These are phyloP conservation scores for Epinotia demarniana DNA, from an alignment of 2,888 invertebrate species.

Conservation along the genomic window DNA sequence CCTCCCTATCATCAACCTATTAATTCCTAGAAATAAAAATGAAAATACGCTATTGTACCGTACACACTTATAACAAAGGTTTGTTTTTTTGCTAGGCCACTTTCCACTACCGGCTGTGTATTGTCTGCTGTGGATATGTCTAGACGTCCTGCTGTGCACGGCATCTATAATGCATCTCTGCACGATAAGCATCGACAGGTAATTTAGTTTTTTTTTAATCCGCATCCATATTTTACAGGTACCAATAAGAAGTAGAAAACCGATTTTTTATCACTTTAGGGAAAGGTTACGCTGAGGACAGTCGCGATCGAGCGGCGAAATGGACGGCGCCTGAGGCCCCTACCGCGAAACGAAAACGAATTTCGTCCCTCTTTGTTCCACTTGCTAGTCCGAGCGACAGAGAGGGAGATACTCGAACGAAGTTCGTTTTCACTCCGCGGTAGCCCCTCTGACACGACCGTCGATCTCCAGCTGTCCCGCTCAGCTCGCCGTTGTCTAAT, in stretches of 20 bases:
- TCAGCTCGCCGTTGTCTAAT: background rate
- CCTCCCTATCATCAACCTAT: too few species aligned
- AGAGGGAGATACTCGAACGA: too few species aligned
- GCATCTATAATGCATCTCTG: slow-evolving; percentile 99
- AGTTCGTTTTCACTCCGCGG: too few species aligned
- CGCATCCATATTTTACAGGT: too few species aligned
- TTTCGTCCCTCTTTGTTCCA: too few species aligned
- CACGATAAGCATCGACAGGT: slow-evolving; percentile 97
- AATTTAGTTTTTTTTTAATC: slow-evolving; percentile 34
- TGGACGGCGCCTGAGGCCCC: background rate
- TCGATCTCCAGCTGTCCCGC: too few species aligned
- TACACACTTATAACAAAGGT: background rate
- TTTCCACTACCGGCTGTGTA: slow-evolving; percentile 93
- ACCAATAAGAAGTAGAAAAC: too few species aligned
- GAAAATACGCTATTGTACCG: too few species aligned
- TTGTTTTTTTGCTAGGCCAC: slow-evolving; percentile 85
- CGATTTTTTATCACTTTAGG: background rate
- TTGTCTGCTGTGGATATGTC: slow-evolving; percentile 97
- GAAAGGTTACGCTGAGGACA: background rate
- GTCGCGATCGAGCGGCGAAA: background rate
- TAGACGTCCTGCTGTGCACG: slow-evolving; percentile 98
- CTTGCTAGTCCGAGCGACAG: too few species aligned
- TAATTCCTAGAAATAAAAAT: too few species aligned
- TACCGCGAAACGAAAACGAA: too few species aligned
- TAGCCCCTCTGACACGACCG: too few species aligned